Evolutionary conservation across 2,797 vertebrate species (phyloP), one percentile per base, ranked within the genome.

Genomic region (Pitangus sulphuratus): DNA sequence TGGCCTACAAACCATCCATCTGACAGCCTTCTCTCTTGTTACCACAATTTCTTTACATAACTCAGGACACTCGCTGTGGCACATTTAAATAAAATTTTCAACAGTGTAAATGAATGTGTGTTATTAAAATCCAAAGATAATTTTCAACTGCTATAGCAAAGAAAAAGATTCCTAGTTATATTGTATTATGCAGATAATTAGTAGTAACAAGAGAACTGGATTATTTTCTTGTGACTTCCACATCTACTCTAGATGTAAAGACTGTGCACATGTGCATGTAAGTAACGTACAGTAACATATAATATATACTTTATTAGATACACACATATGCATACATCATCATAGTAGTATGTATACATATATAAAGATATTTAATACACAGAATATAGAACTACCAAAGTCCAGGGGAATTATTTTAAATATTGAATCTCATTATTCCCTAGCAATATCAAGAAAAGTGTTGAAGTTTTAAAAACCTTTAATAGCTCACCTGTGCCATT

Each of bases 401-500:
- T 8, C 20, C 11, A 10, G 5, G 16, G 28, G 8, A 84, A 45
- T 83, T 74, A 64, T 53, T 28, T 81, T 56, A 60, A 76, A 54
- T 54, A 47, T 22, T 81, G 0, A 51, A 51, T 31, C 18, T 65
- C 19, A 58, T 54, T 74, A 62, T 47, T 86, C 3, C 26, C 17
- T 78, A 72, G 28, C 20, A 80, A 64, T 69, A 65, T 25, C 24
- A 81, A 71, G 15, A 87, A 60, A 78, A 30, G 30, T 42, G 31
- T 4, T 78, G 15, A 84, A 68, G 19, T 76, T 90, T 84, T 79
- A 56, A 60, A 44, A 94, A 74, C 7, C 7, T 75, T 87, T 61
- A 78, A 54, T 30, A 64, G 53, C 98, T 90, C 91, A 99, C 99
- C 99, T 98, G 99, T 99, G 45, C 99, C 99, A 47, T 99, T 99